phyloP scores from a whole-genome alignment of 2,888 invertebrate species.

The Acrobasis repandana region DNA sequence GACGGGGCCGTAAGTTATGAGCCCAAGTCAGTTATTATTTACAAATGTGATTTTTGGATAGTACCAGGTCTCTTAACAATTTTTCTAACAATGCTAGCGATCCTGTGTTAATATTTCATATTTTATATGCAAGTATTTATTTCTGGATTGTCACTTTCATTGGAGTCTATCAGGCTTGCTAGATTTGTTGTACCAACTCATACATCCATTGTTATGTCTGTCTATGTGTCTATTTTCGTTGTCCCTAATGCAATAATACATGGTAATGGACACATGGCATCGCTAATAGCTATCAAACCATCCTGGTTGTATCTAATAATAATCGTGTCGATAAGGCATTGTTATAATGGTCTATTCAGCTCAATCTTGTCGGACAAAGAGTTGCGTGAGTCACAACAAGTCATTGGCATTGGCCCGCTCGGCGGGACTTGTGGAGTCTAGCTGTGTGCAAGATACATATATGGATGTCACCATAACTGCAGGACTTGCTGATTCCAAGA shows the following conservation, averaged over 20 bases:
- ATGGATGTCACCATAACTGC: not conserved
- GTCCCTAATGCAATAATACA: not conserved
- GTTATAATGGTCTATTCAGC: constrained; percentile 3
- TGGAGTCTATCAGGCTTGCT: too few relatives aligned
- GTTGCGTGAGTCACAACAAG: constrained; percentile 13
- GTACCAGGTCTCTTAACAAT: too few relatives aligned
- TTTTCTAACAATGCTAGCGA: too few relatives aligned
- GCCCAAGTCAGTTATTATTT: too few relatives aligned
- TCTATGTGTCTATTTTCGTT: not conserved
- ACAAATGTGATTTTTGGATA: too few relatives aligned
- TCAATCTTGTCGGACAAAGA: constrained; percentile 6
- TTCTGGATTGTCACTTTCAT: too few relatives aligned
- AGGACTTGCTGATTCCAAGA: too few relatives aligned
- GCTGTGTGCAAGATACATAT: not conserved
- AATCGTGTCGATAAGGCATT: constrained; percentile 1
- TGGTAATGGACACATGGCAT: not conserved
- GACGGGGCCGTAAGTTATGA: too few relatives aligned
- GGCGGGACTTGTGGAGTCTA: not conserved
- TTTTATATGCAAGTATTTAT: too few relatives aligned
- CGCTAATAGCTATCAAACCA: not conserved
- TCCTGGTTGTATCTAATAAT: not conserved
- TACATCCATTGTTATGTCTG: too few relatives aligned
- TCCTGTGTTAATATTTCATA: too few relatives aligned
- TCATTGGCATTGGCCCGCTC: constrained; percentile 14
- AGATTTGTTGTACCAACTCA: too few relatives aligned